Base-by-base conservation (phyloP, 2,113 vertebrate genomes). In the Calyptomena viridis region DNA sequence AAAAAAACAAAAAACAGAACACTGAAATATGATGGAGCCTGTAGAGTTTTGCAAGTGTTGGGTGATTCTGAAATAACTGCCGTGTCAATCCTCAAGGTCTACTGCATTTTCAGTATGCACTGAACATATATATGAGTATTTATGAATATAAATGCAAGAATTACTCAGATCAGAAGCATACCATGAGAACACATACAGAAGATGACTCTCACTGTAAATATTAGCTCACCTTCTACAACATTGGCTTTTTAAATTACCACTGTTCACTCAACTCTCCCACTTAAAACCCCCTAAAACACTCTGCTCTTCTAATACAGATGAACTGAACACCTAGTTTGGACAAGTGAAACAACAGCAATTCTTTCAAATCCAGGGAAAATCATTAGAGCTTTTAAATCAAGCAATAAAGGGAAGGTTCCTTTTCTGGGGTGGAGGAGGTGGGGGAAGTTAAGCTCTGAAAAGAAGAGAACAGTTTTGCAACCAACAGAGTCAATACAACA, bases 351-450 rank as follows among this genome's bases (percentile, higher is more conserved):
- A n/a, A 1, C 0, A 55, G 7, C 42, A 81, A 37, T 28, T 56
- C 15, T 46, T 80, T 74, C 59, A 89, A 80, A 83, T 15, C 7
- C 27, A 79, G 22, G 2, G 76, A 49, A 12, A 73, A 77, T 31
- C 2, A 6, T 16, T n/a, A 67, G 1, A 76, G 5, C 6, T 83
- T 72, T 85, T 22, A 83, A 79, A 72, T 9, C 16, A 69, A 56
- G 6, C 20, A 63, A 66, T 12, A 40, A 64, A 76, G 9, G 3
- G 12, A 68, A 56, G 10, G 33, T 20, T 71, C n/a, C 22, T 67
- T 20, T 59, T 52, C 19, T 8, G 2, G 8, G 33, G 18, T 6
- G 2, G 19, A 17, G 11, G 18, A 12, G 4, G 4, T 5, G 33
- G 3, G 2, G 11, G 14, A 7, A 7, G 11, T 37, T 59, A 47